Conservation (phyloP, 1,140 invertebrate species). For the Listronotus oregonensis region DNA sequence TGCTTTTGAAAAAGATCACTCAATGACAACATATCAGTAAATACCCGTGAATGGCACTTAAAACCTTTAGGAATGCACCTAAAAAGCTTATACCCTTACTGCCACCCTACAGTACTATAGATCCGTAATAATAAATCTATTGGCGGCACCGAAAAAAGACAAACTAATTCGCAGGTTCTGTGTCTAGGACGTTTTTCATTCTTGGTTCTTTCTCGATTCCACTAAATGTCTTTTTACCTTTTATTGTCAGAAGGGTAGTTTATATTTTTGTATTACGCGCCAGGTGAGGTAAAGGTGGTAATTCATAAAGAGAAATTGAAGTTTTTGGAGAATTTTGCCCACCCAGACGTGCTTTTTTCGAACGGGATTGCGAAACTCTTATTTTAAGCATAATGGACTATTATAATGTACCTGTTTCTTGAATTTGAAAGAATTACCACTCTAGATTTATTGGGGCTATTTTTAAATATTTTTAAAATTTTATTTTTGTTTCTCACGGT, state of each 20-base stretch:
- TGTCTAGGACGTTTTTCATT: slow-evolving; percentile 14
- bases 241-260: slow-evolving; percentile 15
- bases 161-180: slow-evolving; percentile 8
- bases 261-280: slow-evolving; percentile 4
- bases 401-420: too few relatives aligned
- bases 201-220: slow-evolving; percentile 9
- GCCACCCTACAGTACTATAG: slow-evolving; percentile 2
- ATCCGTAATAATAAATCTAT: slow-evolving; percentile 22
- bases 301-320: neutral
- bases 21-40: too few relatives aligned
- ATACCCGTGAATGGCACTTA: neutral
- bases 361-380: neutral
- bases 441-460: too few relatives aligned
- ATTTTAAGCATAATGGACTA: too few relatives aligned
- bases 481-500: too few relatives aligned
- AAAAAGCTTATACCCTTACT: slow-evolving; percentile 4
- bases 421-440: too few relatives aligned
- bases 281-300: slow-evolving; percentile 9
- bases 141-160: slow-evolving; percentile 15
- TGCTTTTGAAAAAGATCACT: too few relatives aligned
- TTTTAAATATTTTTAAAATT: too few relatives aligned
- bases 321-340: slow-evolving; percentile 10
- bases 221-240: slow-evolving; percentile 25
- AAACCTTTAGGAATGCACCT: neutral
- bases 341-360: slow-evolving; percentile 16